Conservation (phyloP, 2,888 invertebrate genomes). For the Spilosoma lubricipeda region DNA sequence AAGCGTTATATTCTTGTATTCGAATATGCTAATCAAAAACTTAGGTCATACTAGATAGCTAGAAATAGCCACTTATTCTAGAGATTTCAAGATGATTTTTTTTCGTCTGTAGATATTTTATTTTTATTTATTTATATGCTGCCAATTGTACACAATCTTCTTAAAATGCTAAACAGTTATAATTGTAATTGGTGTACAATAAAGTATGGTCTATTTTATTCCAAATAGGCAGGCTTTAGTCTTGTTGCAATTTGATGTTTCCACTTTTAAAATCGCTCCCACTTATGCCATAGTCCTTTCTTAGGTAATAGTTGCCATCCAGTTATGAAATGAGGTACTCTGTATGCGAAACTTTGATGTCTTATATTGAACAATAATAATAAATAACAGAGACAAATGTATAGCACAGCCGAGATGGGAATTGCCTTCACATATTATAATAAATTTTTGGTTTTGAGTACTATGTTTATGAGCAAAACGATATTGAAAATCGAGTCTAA, state of each 20-base stretch:
- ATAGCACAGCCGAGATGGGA: slow-evolving; percentile 47
- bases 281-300: slow-evolving; percentile 28
- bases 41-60: too few relatives aligned
- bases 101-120: too few relatives aligned
- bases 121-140: too few relatives aligned
- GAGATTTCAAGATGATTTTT: too few relatives aligned
- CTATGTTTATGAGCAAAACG: slow-evolving; percentile 10
- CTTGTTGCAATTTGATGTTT: neutral
- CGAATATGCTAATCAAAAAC: too few relatives aligned
- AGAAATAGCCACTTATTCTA: too few relatives aligned
- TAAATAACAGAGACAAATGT: slow-evolving; percentile 72
- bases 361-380: slow-evolving; percentile 76
- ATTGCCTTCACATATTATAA: slow-evolving; percentile 38
- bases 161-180: too few relatives aligned
- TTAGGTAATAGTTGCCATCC: slow-evolving; percentile 63
- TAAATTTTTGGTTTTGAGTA: slow-evolving; percentile 34
- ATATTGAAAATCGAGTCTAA: neutral
- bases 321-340: slow-evolving; percentile 75
- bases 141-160: too few relatives aligned
- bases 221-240: too few relatives aligned
- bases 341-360: slow-evolving; percentile 80
- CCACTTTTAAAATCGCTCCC: slow-evolving; percentile 23
- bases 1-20: too few relatives aligned
- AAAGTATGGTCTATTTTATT: too few relatives aligned
- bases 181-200: too few relatives aligned